These are phyloP conservation scores for Spilosoma lubricipeda DNA, from an alignment of 2,888 invertebrate species.

Conservation along the genomic window DNA sequence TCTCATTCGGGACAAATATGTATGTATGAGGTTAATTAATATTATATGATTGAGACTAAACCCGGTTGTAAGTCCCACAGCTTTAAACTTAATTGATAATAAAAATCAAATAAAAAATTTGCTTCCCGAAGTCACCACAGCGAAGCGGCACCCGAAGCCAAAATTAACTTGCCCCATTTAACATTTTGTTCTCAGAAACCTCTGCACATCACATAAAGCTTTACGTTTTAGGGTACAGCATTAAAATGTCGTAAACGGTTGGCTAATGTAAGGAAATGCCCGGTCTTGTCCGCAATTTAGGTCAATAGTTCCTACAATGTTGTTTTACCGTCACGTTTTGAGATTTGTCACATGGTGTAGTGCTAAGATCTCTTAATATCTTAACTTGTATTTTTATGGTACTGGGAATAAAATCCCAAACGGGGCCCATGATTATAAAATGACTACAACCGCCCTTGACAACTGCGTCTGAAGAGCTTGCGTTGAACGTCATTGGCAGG, in stretches of 20 bases:
- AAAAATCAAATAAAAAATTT: background rate
- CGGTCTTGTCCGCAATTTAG: slow-evolving; percentile 29
- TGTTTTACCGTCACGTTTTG: background rate
- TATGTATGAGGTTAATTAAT: too few species aligned
- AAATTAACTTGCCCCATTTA: slow-evolving; percentile 12
- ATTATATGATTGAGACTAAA: background rate
- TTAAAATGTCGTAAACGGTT: slow-evolving; percentile 46
- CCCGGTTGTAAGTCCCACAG: background rate
- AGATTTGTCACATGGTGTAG: background rate
- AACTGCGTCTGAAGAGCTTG: too few species aligned
- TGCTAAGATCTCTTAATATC: background rate
- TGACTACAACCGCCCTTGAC: too few species aligned
- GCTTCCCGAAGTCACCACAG: background rate
- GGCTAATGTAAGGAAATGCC: slow-evolving; percentile 48
- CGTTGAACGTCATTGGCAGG: too few species aligned
- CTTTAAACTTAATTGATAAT: background rate
- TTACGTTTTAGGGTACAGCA: slow-evolving; percentile 36
- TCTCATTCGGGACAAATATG: too few species aligned
- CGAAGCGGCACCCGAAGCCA: background rate
- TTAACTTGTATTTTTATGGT: too few species aligned
- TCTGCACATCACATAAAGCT: slow-evolving; percentile 37
- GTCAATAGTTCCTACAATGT: slow-evolving; percentile 22
- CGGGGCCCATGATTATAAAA: too few species aligned
- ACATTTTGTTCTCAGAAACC: slow-evolving; percentile 10
- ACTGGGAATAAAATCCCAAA: too few species aligned